Conservation (phyloP, 2,888 invertebrate species). For the Eledona agricola region DNA sequence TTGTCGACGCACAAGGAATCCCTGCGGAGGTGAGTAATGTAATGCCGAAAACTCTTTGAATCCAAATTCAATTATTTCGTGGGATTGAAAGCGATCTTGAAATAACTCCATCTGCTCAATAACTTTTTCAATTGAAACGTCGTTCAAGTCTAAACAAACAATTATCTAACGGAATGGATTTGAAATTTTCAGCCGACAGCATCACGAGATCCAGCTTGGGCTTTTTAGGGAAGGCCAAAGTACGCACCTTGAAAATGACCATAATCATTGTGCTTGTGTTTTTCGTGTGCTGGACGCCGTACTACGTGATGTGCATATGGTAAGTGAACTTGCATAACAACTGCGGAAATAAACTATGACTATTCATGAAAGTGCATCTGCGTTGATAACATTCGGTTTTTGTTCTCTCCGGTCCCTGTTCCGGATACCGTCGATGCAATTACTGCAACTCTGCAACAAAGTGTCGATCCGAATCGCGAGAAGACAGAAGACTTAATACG, state of each 20-base stretch:
- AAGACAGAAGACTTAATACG: too few species aligned
- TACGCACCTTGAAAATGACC: constrained; percentile 93
- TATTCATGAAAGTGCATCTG: not conserved
- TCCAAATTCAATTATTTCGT: too few species aligned
- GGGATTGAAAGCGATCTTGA: too few species aligned
- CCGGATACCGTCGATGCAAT: too few species aligned
- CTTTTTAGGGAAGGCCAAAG: constrained; percentile 81
- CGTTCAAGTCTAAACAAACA: too few species aligned
- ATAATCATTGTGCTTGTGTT: constrained; percentile 92
- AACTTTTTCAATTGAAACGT: too few species aligned
- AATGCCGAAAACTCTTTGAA: not conserved
- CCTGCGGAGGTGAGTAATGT: constrained; percentile 64
- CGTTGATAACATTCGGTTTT: too few species aligned
- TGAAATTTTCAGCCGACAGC: constrained; percentile 52
- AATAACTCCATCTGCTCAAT: too few species aligned
- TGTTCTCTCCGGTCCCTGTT: too few species aligned
- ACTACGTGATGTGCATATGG: constrained; percentile 91
- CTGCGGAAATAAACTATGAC: not conserved
- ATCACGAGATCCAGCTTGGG: constrained; percentile 77
- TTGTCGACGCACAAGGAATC: constrained; percentile 74
- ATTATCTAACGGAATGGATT: constrained; percentile 1
- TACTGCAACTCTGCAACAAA: too few species aligned
- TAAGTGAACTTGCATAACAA: constrained; percentile 60
- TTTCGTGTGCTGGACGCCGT: constrained; percentile 96
- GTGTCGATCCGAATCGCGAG: too few species aligned